Conservation (phyloP, 2,113 vertebrate species). For the Macquaria australasica region DNA sequence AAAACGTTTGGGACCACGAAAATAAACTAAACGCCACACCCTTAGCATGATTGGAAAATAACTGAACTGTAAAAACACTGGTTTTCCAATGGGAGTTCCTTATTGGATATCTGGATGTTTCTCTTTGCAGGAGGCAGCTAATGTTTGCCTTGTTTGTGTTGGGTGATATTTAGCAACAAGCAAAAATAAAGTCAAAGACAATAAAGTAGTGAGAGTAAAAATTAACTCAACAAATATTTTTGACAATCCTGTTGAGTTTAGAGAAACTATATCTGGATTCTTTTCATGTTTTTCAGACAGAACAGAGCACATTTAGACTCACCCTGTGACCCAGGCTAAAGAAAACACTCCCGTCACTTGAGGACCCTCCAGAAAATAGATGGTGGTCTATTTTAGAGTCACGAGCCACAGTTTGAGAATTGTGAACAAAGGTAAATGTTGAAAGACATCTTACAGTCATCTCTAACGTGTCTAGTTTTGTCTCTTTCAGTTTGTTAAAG, state of each 20-base stretch:
- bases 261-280: background rate
- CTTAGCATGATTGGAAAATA: background rate
- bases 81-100: conserved; percentile 11
- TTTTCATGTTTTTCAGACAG: conserved; percentile 3
- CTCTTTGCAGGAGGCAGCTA: background rate
- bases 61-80: background rate
- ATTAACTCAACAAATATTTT: background rate
- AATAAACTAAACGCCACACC: background rate
- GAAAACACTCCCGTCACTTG: conserved; percentile 47
- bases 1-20: background rate
- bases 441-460: background rate
- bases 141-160: conserved; percentile 41
- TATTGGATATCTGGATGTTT: background rate
- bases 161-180: conserved; percentile 37
- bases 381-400: conserved; percentile 38
- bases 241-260: background rate
- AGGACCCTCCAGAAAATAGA: conserved; percentile 43
- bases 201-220: background rate
- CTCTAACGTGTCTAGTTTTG: too few relatives aligned
- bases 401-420: conserved; percentile 33
- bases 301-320: conserved; percentile 38
- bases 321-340: conserved; percentile 36
- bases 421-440: background rate
- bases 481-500: background rate
- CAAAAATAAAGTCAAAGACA: conserved; percentile 19